These are phyloP conservation scores for Parotia lawesii DNA, from an alignment of 2,113 vertebrate genomes.

Conservation along the genomic window DNA sequence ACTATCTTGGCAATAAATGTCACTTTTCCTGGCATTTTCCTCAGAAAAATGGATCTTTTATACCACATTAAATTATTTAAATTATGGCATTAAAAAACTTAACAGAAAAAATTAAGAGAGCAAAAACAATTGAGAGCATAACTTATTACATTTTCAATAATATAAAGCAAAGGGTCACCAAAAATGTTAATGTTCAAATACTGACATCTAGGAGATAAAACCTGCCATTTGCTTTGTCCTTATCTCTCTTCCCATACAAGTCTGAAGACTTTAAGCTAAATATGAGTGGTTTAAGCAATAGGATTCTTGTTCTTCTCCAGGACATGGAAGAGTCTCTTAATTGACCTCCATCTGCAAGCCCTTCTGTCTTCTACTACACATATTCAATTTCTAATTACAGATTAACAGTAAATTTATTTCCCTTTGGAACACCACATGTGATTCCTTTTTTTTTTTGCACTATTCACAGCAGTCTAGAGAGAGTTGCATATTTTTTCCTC, in stretches of 20 bases:
- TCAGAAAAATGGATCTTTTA: conserved; percentile 54
- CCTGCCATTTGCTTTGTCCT: neutral
- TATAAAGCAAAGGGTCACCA: neutral
- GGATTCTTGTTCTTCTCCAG: neutral
- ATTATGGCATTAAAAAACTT: conserved; percentile 70
- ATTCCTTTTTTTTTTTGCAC: neutral
- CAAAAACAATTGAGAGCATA: conserved; percentile 12
- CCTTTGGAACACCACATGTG: neutral
- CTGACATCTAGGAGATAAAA: neutral
- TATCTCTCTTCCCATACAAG: neutral
- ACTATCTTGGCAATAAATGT: neutral
- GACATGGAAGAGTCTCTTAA: neutral
- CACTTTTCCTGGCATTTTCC: conserved; percentile 56
- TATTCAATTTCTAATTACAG: neutral
- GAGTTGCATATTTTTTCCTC: neutral
- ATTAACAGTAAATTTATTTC: neutral
- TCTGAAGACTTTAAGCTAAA: neutral
- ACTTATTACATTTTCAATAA: neutral
- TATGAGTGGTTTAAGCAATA: neutral
- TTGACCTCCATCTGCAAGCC: neutral
- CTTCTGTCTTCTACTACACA: neutral
- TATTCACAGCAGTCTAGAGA: neutral
- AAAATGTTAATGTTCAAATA: neutral
- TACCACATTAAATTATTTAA: conserved; percentile 72
- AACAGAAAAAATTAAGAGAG: conserved; percentile 60